Base-by-base conservation (phyloP, 53 echinoderm and acorn worm species). In the Echinometra lucunter region DNA sequence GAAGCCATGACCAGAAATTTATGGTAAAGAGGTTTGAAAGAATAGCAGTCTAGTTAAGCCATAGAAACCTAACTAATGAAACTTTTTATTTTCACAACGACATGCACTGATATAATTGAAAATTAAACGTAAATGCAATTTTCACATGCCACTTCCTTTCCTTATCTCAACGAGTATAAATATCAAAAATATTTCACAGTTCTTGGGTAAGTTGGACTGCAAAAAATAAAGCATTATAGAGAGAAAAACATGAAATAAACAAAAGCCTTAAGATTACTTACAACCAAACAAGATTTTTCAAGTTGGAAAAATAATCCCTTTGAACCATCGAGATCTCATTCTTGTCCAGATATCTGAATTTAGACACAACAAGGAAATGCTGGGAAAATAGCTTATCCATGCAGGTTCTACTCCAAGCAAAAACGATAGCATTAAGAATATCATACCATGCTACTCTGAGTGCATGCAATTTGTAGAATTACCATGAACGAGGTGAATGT, bases 211-310 rank as follows among this genome's bases (percentile, higher is more conserved):
- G 1, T 63, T 25, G 25, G 63, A 5, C 4, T 63, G n/a, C 3
- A 27, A 63, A 63, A 25, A 63, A 63, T 63, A 25, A 63, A 3
- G 0, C 6, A 25, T 1, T 13, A 63, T 5, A 63, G 4, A 63
- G 63, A 63, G 63, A 25, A 21, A 25, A 63, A 63, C 23, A 69
- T 12, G 15, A 69, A 69, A 4, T 4, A 42, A 75, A 75, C 19
- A 70, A 75, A 75, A 42, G 5, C 15, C 18, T 75, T 11, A 75
- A 75, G 18, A 38, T 78, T 78, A 42, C 78, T 78, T 78, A 78
- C 78, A 78, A 78, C 78, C 78, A 78, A 21, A 18, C 78, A 21
- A 78, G 78, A 78, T 78, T 78, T 40, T 78, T 78, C 78, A 78
- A 78, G 78, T 42, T 42, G 78, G 17, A 16, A 78, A 78, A 78